Conservation (phyloP, 2,797 vertebrate species). For the Galaxias olidus region DNA sequence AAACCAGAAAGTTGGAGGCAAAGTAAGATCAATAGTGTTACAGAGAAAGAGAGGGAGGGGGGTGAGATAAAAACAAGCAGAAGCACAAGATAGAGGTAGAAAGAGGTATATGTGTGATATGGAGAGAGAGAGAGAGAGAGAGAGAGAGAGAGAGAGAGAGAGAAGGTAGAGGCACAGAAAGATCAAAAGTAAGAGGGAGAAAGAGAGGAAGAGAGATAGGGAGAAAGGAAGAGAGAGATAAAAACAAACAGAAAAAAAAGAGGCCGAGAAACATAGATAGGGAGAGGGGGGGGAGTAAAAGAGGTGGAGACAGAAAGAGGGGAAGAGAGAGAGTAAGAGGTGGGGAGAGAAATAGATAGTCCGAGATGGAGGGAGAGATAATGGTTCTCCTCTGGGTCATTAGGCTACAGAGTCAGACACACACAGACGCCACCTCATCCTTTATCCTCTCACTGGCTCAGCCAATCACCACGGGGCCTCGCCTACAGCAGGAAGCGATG, state of each 20-base stretch:
- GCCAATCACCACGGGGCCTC: constrained; percentile 34
- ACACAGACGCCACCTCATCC: constrained; percentile 61
- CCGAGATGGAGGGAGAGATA: neutral
- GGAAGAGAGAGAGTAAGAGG: too few species aligned
- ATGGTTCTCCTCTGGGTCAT: constrained; percentile 58
- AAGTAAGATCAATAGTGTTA: neutral
- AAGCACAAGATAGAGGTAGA: constrained; percentile 26
- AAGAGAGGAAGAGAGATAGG: constrained; percentile 24
- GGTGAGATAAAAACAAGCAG: neutral
- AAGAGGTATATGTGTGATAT: constrained; percentile 10
- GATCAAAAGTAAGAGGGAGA: constrained; percentile 37
- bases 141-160: constrained; percentile 9
- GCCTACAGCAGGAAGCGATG: constrained; percentile 25
- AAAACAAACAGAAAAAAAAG: too few species aligned
- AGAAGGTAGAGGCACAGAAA: too few species aligned
- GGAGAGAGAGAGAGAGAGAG: neutral
- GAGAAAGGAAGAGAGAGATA: constrained; percentile 16
- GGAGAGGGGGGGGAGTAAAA: too few species aligned
- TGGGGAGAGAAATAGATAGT: neutral
- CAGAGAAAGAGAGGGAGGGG: neutral
- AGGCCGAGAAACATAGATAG: constrained; percentile 1
- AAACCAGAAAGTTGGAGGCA: constrained; percentile 1
- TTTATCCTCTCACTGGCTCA: constrained; percentile 54
- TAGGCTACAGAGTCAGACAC: constrained; percentile 63
- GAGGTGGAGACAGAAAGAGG: too few species aligned